Percentiles rank a stretch among this genome's conserved stretches.
Evolutionary conservation across 2,797 vertebrate genomes (phyloP).

Genomic region (Halcyon chelicuti): DNA sequence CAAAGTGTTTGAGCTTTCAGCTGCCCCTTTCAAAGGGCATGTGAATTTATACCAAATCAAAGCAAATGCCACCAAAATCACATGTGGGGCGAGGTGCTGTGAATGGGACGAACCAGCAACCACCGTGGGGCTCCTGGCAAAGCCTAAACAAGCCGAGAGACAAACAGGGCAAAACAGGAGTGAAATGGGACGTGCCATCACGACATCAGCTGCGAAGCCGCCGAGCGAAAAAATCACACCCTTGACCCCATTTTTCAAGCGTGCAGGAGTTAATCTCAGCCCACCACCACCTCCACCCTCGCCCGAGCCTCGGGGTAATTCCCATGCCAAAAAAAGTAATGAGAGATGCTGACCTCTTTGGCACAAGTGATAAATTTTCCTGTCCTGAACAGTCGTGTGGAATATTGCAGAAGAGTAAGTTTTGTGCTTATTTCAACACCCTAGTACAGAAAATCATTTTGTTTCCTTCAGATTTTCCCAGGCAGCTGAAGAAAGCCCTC

Average conservation of each 20-base stretch:
- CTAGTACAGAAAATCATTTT: neutral
- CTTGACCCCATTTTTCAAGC: neutral
- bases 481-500: neutral
- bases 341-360: neutral
- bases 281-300: neutral
- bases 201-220: fast-evolving
- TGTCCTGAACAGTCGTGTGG: neutral
- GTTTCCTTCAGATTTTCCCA: neutral
- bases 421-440: neutral
- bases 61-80: neutral
- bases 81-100: fast-evolving
- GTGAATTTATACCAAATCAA: neutral
- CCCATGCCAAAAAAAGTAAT: neutral
- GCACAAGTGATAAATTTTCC: neutral
- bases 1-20: neutral
- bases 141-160: neutral
- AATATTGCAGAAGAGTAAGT: neutral
- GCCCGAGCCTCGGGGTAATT: neutral
- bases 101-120: neutral
- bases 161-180: neutral
- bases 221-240: neutral
- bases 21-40: neutral
- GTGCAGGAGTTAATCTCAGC: neutral
- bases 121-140: fast-evolving
- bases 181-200: fast-evolving